Evolutionary conservation across 2,888 invertebrate species (phyloP), one percentile per base, ranked within the genome.

Genomic region (Andrena praecox): DNA sequence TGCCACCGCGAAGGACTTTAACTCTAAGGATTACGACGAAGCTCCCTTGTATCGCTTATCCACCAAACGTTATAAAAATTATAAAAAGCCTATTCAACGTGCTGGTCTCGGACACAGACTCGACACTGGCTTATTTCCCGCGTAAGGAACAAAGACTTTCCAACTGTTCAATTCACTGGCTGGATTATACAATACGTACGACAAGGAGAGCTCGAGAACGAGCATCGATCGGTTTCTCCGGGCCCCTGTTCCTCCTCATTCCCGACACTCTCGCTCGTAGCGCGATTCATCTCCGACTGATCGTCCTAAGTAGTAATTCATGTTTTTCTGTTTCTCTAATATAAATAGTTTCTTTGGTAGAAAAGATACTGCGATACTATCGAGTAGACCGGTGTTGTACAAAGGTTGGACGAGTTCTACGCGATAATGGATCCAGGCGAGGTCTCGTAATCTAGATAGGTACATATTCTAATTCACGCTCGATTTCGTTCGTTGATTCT

Each of bases 31-130:
- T 52, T 52, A 62, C 59, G 52, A 48, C 64, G 62, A 74, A 66
- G 63, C 81, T 77, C 60, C 75, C 64, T 78, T 75, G 71, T 63
- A 77, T 73, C 64, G 75, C 76, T 54, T 75, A 66, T 54, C 83
- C 71, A 71, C 12, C 54, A 72, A 83, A 72, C 52, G 31, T 69
- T 69, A 76, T 82, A 68, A 82, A 84, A 82, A 82, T 82, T 79
- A 84, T 72, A 84, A 84, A 84, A 82, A 78, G 67, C 68, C 77
- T 79, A 77, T 76, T 56, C 63, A 68, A 54, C 67, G n/a, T 54
- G 50, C 29, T 54, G 27, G 42, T 63, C 27, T 77, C 56, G 54
- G 31, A 54, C 10, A 7, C 31, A 7, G 31, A 50, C 50, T 64
- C 64, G 16, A 78, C 66, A 29, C 64, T 59, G 63, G n/a, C 67